Evolutionary conservation across 2,888 invertebrate species (phyloP), one percentile per base, ranked within the genome.

Genomic region (Andrena fulva): DNA sequence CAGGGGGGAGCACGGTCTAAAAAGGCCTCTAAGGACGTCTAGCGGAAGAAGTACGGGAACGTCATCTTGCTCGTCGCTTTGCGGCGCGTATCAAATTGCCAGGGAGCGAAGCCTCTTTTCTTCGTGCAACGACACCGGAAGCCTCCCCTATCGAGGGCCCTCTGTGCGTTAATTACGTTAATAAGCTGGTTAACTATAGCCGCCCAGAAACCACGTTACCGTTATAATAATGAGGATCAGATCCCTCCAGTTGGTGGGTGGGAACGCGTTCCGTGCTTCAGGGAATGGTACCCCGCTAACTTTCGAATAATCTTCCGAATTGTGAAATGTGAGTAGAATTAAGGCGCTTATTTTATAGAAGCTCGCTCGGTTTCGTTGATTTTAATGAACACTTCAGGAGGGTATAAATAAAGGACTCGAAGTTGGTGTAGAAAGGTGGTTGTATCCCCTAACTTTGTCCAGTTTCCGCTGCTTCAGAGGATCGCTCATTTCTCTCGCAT

Each of bases 121-220:
- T 75, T 64, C 68, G 16, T 71, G 29, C 63, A 63, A 78, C 67
- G 85, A 85, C 82, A 71, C 82, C 73, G 77, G 73, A 69, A 85
- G 69, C 64, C 42, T 52, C 74, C 70, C 66, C 48, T 77, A 75
- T 85, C 77, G 76, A 85, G 84, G 50, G 54, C 54, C 59, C 80
- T 82, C 82, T 79, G 73, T 66, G 50, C 89, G 85, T 89, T 89
- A 89, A 90, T 90, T 89, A 87, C 87, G 85, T 88, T 90, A 90
- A 90, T 90, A 90, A 89, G 90, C 87, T 85, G 87, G 87, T 89
- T 90, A 89, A 88, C 84, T 84, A 76, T 54, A 75, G 66, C 74
- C 77, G 52, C 63, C 74, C 56, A 73, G 77, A 70, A 70, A 73
- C 69, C 70, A 70, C 74, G 69, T 82, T 79, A 62, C 78, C 77